A percentile compares a stretch with the other conserved stretches of the same genome.
Evolutionary conservation across 2,113 vertebrate genomes (phyloP).

Genomic region (Numida meleagris): DNA sequence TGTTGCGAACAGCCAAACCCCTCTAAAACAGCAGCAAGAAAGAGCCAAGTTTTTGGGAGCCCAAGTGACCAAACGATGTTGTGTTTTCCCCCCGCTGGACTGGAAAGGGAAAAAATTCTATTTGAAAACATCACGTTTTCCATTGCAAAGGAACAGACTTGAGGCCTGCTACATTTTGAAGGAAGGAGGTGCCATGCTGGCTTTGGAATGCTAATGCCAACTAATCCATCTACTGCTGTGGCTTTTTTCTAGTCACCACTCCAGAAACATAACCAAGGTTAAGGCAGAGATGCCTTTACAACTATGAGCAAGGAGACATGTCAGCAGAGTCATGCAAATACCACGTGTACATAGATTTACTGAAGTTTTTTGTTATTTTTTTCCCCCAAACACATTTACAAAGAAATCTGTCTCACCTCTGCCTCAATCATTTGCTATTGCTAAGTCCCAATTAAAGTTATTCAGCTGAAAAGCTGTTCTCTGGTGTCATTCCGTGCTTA

Average conservation of each 20-base stretch:
- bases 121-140: not conserved
- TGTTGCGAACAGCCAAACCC: not conserved
- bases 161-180: not conserved
- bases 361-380: not conserved
- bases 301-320: not conserved
- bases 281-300: not conserved
- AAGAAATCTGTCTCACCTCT: not conserved
- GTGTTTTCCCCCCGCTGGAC: no score
- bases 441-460: not conserved
- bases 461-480: not conserved
- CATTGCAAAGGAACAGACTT: not conserved
- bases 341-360: fast-evolving
- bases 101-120: not conserved
- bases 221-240: not conserved
- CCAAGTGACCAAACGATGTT: not conserved
- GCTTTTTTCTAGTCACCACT: not conserved
- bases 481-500: not conserved
- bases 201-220: not conserved
- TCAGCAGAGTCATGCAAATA: not conserved
- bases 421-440: not conserved
- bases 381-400: not conserved
- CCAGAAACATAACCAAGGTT: not conserved
- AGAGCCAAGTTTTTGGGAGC: not conserved
- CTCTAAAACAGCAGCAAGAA: not conserved
- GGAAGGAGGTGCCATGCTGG: not conserved